A percentile compares a stretch with the other conserved stretches of the same genome.
These are phyloP conservation scores for Manis pentadactyla DNA, from an alignment of 2,797 vertebrate genomes.

Conservation along the genomic window DNA sequence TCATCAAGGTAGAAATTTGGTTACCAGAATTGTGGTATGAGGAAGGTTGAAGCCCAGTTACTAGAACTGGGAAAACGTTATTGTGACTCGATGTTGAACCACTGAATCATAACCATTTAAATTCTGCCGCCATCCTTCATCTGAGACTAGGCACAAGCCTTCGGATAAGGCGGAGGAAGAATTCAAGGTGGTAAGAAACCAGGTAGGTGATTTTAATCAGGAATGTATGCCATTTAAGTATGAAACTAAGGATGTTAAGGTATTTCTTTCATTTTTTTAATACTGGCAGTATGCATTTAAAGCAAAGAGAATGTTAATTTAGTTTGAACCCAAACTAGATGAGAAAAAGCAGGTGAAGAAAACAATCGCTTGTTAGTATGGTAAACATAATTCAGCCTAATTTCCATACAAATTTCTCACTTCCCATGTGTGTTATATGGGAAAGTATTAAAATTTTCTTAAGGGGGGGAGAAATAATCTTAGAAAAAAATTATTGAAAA, in stretches of 20 bases:
- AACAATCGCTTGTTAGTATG: neutral
- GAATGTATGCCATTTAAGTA: constrained; percentile 19
- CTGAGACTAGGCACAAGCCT: neutral
- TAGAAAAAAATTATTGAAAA: constrained; percentile 35
- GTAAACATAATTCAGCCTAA: neutral
- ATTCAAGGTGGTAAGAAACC: neutral
- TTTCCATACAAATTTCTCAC: neutral
- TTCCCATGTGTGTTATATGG: constrained; percentile 10
- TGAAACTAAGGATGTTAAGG: neutral
- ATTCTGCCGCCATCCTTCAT: neutral
- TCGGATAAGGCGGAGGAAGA: neutral
- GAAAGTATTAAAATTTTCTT: constrained; percentile 19
- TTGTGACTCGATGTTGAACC: neutral
- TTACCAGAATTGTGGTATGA: neutral
- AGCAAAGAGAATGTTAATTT: constrained; percentile 51
- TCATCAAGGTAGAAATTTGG: neutral
- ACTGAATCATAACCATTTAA: neutral
- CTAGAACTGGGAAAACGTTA: neutral
- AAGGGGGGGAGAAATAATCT: neutral
- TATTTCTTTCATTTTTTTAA: neutral
- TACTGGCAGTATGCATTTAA: neutral
- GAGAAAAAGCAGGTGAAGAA: neutral
- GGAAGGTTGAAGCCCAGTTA: neutral
- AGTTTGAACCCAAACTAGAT: constrained; percentile 23
- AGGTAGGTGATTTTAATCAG: neutral